These are phyloP conservation scores for Stegana nigrithorax DNA, from an alignment of 2,888 invertebrate genomes.

Conservation along the genomic window DNA sequence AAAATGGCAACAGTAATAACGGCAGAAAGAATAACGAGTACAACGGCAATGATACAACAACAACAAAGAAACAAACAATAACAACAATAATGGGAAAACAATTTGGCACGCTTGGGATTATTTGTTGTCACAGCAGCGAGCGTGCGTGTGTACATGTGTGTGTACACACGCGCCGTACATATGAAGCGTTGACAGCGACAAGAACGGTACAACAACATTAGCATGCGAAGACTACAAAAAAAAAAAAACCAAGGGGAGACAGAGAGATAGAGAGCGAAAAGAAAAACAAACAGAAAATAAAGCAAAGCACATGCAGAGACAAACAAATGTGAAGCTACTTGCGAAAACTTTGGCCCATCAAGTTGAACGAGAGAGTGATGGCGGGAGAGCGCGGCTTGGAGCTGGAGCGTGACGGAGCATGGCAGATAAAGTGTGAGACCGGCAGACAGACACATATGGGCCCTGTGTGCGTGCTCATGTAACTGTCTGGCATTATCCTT, in stretches of 20 bases:
- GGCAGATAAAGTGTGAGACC: no score
- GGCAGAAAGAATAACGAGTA: constrained; percentile 29
- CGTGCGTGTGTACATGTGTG: neutral
- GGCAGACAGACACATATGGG: no score
- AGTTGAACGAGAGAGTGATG: no score
- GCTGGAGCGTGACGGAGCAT: no score
- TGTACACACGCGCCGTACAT: neutral
- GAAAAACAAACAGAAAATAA: neutral
- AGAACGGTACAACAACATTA: neutral
- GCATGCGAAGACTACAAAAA: no score
- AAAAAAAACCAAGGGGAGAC: no score
- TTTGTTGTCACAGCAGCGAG: constrained; percentile 28
- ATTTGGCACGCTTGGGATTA: constrained; percentile 52
- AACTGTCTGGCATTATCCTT: constrained; percentile 47
- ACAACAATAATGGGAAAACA: constrained; percentile 57
- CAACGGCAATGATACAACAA: no score
- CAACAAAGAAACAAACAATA: constrained; percentile 34
- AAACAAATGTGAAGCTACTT: neutral
- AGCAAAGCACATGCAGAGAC: no score
- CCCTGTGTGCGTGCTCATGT: constrained; percentile 17
- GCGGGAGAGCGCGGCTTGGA: no score
- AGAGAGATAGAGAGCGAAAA: no score
- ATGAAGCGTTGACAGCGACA: constrained; percentile 23
- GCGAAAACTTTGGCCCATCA: neutral
- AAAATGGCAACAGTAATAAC: constrained; percentile 31